Conservation (phyloP, 2,888 invertebrate genomes). For the Leptinotarsa haldemani region DNA sequence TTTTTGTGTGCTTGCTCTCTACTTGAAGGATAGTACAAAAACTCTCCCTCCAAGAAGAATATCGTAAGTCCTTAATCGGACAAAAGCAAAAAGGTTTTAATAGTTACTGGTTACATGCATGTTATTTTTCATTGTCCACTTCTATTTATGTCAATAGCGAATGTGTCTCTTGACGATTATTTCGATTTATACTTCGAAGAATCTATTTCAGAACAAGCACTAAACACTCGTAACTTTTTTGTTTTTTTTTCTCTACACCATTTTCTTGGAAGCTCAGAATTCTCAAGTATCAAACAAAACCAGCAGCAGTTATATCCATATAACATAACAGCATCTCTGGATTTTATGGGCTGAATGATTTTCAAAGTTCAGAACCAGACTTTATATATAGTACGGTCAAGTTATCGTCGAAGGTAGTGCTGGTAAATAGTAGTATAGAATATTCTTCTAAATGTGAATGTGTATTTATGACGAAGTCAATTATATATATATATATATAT, state of each 20-base stretch:
- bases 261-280: background rate
- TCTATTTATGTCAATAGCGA: slow-evolving; percentile 5
- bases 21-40: background rate
- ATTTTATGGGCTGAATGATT: background rate
- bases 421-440: too few relatives aligned
- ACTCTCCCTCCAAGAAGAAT: background rate
- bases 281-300: slow-evolving; percentile 1
- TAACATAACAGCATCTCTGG: background rate
- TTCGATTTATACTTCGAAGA: slow-evolving; percentile 12
- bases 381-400: background rate
- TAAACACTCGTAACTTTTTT: background rate
- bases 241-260: background rate
- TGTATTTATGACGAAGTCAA: too few relatives aligned
- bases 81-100: background rate
- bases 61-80: background rate
- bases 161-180: slow-evolving; percentile 14
- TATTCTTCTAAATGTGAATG: too few relatives aligned
- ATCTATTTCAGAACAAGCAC: background rate
- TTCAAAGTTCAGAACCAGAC: background rate
- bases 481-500: too few relatives aligned
- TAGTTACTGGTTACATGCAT: background rate
- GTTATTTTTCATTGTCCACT: slow-evolving; percentile 7
- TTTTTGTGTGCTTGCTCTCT: background rate
- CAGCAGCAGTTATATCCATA: background rate
- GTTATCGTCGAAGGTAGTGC: too few relatives aligned